A percentile compares a stretch with the other conserved stretches of the same genome.
Conservation (phyloP, 2,888 invertebrate species). For the Netelia melanura region DNA sequence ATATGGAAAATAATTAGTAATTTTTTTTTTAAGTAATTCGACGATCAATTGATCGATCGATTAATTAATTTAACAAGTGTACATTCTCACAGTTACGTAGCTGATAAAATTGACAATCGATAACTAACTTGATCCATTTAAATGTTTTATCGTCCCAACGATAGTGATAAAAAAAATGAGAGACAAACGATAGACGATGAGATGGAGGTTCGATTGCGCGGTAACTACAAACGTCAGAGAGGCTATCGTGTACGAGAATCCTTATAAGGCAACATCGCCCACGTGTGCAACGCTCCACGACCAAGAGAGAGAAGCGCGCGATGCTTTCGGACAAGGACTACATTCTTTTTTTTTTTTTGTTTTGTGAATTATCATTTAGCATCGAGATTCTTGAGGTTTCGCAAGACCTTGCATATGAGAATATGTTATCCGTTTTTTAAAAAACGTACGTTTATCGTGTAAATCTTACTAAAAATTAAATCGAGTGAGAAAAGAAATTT, state of each 20-base stretch:
- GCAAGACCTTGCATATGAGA: constrained; percentile 36
- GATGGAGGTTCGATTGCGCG: constrained; percentile 48
- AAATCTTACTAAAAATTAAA: neutral
- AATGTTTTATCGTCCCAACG: neutral
- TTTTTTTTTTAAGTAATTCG: neutral
- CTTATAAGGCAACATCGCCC: constrained; percentile 80
- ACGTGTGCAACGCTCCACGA: constrained; percentile 70
- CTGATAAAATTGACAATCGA: no score
- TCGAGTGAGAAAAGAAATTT: neutral
- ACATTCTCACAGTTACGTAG: no score
- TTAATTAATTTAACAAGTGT: no score
- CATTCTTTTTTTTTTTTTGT: constrained; percentile 18
- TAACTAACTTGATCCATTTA: no score
- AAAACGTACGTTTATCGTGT: neutral
- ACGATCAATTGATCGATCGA: neutral
- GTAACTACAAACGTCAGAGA: constrained; percentile 69
- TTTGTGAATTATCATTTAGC: constrained; percentile 35
- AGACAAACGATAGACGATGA: constrained; percentile 36
- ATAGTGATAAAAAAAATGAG: constrained; percentile 21
- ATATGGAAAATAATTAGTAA: neutral
- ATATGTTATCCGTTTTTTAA: neutral
- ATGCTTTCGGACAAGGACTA: constrained; percentile 63
- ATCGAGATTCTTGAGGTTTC: constrained; percentile 42
- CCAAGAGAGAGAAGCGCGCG: constrained; percentile 27
- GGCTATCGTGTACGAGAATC: constrained; percentile 71